Conservation (phyloP, 2,797 vertebrate species). For the Parambassis ranga region DNA sequence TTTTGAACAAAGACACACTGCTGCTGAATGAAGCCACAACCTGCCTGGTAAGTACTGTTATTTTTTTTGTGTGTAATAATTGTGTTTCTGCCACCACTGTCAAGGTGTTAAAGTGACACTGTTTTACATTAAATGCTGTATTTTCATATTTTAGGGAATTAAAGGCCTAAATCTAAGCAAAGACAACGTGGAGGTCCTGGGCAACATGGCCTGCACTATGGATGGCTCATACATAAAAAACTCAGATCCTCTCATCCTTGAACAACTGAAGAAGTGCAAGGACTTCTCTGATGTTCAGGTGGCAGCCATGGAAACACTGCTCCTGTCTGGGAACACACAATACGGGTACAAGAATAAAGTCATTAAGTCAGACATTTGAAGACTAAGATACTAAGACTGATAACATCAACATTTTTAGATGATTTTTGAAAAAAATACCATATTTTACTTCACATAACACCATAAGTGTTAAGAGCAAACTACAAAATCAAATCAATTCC, state of each 20-base stretch:
- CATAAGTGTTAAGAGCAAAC: no score
- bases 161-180: constrained; percentile 43
- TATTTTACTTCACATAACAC: not conserved
- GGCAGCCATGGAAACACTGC: constrained; percentile 49
- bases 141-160: constrained; percentile 61
- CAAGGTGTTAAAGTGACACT: not conserved
- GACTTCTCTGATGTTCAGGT: constrained; percentile 64
- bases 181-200: constrained; percentile 61
- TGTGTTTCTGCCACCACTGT: not conserved
- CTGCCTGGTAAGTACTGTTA: constrained; percentile 77
- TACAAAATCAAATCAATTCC: no score
- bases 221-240: constrained; percentile 57
- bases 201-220: constrained; percentile 72
- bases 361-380: not conserved
- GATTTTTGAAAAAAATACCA: no score
- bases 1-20: constrained; percentile 45
- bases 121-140: not conserved
- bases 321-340: constrained; percentile 62
- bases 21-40: constrained; percentile 53
- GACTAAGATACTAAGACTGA: no score
- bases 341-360: constrained; percentile 60
- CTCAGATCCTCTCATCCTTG: constrained; percentile 69
- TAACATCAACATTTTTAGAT: no score
- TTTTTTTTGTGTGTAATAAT: no score
- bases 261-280: constrained; percentile 71